These are phyloP conservation scores for Eupeodes latifasciatus DNA, from an alignment of 2,888 invertebrate genomes.

Conservation along the genomic window DNA sequence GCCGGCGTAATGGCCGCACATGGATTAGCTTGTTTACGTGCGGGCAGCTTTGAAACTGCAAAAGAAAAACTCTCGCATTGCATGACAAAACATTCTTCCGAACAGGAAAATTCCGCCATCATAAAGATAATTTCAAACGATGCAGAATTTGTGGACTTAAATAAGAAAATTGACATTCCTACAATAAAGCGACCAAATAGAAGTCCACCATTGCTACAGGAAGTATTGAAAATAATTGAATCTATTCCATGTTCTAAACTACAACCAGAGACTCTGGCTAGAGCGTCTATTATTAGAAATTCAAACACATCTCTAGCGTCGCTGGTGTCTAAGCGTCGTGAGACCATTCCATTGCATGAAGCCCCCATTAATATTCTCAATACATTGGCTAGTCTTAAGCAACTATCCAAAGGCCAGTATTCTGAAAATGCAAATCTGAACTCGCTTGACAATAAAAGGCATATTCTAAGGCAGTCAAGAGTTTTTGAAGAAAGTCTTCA, in stretches of 20 bases:
- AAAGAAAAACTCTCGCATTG: slow-evolving; percentile 83
- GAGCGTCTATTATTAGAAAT: slow-evolving; percentile 82
- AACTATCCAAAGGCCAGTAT: slow-evolving; percentile 86
- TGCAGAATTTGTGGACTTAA: slow-evolving; percentile 63
- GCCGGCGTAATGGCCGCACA: slow-evolving; percentile 93
- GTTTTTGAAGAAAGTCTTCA: slow-evolving; percentile 92
- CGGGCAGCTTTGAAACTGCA: slow-evolving; percentile 89
- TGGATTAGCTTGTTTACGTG: slow-evolving; percentile 92
- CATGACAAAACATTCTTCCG: slow-evolving; percentile 81
- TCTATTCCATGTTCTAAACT: slow-evolving; percentile 82
- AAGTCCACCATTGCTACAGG: slow-evolving; percentile 89
- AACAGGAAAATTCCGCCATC: slow-evolving; percentile 79
- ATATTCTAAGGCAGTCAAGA: slow-evolving; percentile 82
- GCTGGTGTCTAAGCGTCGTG: slow-evolving; percentile 83
- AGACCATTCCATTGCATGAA: slow-evolving; percentile 85
- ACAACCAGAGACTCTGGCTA: slow-evolving; percentile 81
- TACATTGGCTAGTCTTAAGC: slow-evolving; percentile 86
- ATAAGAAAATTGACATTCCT: slow-evolving; percentile 77
- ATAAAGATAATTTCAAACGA: slow-evolving; percentile 76
- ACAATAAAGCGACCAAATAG: slow-evolving; percentile 85
- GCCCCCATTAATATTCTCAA: slow-evolving; percentile 87
- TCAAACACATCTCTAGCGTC: slow-evolving; percentile 82
- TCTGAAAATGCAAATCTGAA: slow-evolving; percentile 67
- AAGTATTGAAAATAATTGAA: slow-evolving; percentile 89
- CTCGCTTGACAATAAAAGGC: slow-evolving; percentile 65